Evolutionary conservation across 1,140 invertebrate species (phyloP).

Genomic region (Lepidostoma basale): DNA sequence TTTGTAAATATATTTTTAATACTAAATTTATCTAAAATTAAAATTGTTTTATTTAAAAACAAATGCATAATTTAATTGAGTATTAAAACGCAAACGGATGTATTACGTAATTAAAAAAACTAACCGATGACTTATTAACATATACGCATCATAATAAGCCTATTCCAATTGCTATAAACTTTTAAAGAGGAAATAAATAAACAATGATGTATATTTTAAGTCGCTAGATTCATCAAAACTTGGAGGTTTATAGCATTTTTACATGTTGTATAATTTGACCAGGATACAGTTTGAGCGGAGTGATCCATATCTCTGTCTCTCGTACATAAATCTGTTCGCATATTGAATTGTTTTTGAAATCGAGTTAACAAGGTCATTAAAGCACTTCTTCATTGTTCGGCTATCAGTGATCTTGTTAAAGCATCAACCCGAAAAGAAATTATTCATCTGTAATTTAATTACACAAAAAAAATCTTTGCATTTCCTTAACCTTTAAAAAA

Average conservation of each 20-base stretch:
- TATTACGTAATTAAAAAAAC: too few species aligned
- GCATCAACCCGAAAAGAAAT: conserved; percentile 1
- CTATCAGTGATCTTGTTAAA: conserved; percentile 15
- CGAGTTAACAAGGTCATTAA: conserved; percentile 27
- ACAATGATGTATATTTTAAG: neutral
- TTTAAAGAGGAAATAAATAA: too few species aligned
- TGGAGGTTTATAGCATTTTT: neutral
- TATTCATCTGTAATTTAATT: conserved; percentile 23
- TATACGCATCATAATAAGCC: too few species aligned
- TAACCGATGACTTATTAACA: too few species aligned
- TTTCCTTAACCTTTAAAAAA: neutral
- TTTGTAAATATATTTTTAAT: too few species aligned
- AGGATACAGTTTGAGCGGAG: neutral
- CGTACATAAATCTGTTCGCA: conserved; percentile 6
- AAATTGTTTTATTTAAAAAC: too few species aligned
- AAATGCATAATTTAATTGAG: too few species aligned
- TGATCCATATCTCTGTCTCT: conserved; percentile 4
- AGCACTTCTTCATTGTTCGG: conserved; percentile 15
- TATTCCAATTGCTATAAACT: too few species aligned
- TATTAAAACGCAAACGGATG: too few species aligned
- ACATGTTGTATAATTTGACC: too few species aligned
- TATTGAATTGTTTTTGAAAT: conserved; percentile 22
- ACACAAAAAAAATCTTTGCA: neutral
- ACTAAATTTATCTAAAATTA: too few species aligned
- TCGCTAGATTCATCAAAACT: neutral